phyloP scores from a whole-genome alignment of 2,113 vertebrate species.

The Sterna hirundo region DNA sequence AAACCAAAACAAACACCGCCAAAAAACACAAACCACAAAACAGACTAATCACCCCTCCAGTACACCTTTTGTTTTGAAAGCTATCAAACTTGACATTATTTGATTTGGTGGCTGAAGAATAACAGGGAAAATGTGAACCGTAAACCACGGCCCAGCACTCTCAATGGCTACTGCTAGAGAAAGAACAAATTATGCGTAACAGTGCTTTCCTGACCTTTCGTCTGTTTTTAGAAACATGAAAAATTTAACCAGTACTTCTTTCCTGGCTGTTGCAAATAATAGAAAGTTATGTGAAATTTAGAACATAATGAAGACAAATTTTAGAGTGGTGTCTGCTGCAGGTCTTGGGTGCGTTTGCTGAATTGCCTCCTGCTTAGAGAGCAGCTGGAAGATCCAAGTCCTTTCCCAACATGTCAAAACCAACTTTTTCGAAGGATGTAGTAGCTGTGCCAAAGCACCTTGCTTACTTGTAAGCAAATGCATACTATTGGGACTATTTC shows the following conservation, averaged over 20 bases:
- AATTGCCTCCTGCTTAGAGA: conserved; percentile 5
- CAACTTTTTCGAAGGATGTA: conserved; percentile 25
- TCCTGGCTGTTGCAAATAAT: background rate
- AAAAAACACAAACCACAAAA: background rate
- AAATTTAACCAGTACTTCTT: background rate
- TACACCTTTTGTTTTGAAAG: background rate
- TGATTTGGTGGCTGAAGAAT: background rate
- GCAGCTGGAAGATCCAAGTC: background rate
- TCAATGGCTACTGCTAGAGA: background rate
- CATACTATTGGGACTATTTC: background rate
- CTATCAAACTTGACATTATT: background rate
- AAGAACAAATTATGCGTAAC: background rate
- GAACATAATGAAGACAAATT: conserved; percentile 19
- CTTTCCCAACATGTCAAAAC: conserved; percentile 34
- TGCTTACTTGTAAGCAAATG: conserved; percentile 15
- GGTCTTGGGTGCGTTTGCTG: background rate
- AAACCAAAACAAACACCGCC: too few species aligned
- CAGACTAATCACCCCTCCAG: background rate
- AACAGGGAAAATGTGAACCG: background rate
- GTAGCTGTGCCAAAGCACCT: conserved; percentile 38
- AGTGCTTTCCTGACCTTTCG: background rate
- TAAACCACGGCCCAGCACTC: background rate
- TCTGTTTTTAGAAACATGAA: background rate
- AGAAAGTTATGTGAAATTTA: background rate
- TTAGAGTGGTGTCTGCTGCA: background rate